A percentile compares a stretch with the other conserved stretches of the same genome.
phyloP scores from a whole-genome alignment of 2,888 invertebrate species.

The Carabus problematicus region DNA sequence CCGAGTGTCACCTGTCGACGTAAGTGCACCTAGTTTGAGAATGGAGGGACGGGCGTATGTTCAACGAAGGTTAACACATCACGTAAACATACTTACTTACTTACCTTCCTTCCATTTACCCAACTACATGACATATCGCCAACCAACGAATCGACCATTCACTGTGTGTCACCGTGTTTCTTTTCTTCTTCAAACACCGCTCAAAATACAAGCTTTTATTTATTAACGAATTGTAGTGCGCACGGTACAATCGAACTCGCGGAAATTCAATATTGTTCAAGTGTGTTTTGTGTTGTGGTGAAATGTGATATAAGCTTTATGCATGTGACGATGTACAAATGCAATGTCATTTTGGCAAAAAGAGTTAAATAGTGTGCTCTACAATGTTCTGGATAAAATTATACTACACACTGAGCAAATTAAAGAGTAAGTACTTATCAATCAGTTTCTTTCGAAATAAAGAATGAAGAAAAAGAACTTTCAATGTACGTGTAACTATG shows the following conservation, averaged over 20 bases:
- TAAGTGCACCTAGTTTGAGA: not conserved
- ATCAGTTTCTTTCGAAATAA: too few relatives aligned
- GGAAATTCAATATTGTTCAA: not conserved
- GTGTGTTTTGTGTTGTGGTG: not conserved
- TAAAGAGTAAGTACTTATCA: too few relatives aligned
- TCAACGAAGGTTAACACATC: constrained; percentile 40
- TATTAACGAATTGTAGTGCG: not conserved
- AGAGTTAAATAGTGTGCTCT: too few relatives aligned
- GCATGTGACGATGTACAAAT: not conserved
- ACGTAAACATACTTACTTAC: constrained; percentile 25
- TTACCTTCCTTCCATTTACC: constrained; percentile 14
- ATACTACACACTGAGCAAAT: too few relatives aligned
- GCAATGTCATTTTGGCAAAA: too few relatives aligned
- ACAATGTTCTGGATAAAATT: too few relatives aligned
- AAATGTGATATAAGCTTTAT: not conserved
- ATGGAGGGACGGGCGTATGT: constrained; percentile 12
- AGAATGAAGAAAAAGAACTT: too few relatives aligned
- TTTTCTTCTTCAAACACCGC: too few relatives aligned
- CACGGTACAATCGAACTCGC: not conserved
- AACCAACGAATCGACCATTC: constrained; percentile 3
- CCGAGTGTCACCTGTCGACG: constrained; percentile 3
- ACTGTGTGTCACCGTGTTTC: constrained; percentile 5
- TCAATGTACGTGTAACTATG: too few relatives aligned
- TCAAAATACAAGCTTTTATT: too few relatives aligned
- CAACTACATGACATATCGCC: constrained; percentile 25